Evolutionary conservation across 2,797 vertebrate species (phyloP).

Genomic region (Gymnopithys bicolor): DNA sequence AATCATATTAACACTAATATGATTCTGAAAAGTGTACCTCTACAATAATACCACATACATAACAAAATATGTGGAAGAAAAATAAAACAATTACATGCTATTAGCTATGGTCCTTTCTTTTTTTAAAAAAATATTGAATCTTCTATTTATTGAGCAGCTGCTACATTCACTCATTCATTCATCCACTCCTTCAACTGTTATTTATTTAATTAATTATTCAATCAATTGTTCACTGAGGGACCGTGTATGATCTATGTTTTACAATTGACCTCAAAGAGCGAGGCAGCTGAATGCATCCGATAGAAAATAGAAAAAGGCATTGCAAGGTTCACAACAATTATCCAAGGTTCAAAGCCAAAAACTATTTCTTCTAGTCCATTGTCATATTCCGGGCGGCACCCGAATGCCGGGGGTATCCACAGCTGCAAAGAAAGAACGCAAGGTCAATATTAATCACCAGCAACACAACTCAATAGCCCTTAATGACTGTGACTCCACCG

Average conservation of each 20-base stretch:
- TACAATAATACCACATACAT: background rate
- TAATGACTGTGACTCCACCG: background rate
- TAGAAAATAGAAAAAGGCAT: conserved; percentile 98
- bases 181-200: background rate
- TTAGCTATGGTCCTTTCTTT: background rate
- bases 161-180: background rate
- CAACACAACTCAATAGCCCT: background rate
- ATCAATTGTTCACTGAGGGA: conserved; percentile 27
- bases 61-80: background rate
- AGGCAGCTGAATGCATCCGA: conserved; percentile 95
- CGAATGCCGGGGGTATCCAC: conserved; percentile 96
- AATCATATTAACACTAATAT: background rate
- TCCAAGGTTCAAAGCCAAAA: conserved; percentile 94
- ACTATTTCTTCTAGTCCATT: conserved; percentile 91
- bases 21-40: background rate
- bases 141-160: conserved; percentile 29
- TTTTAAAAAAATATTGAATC: background rate
- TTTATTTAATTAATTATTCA: conserved; percentile 32
- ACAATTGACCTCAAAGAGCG: conserved; percentile 93
- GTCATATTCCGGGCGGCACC: conserved; percentile 95
- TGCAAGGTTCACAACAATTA: conserved; percentile 93
- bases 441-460: conserved; percentile 13
- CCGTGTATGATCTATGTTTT: conserved; percentile 66
- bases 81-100: background rate
- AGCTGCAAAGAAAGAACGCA: conserved; percentile 78